These are phyloP conservation scores for Apotomis capreana DNA, from an alignment of 2,888 invertebrate genomes.

Conservation along the genomic window DNA sequence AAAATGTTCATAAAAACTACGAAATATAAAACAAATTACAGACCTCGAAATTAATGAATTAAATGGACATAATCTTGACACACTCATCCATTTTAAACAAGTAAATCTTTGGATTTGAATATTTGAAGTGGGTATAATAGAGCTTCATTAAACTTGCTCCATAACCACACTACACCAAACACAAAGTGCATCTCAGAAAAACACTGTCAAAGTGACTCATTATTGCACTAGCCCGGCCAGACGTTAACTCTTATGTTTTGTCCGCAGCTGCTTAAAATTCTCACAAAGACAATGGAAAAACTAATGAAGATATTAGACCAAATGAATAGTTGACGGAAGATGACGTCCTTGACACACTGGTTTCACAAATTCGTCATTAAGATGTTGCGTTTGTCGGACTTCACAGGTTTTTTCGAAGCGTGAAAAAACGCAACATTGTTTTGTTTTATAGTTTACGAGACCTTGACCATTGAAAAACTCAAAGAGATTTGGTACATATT, in stretches of 20 bases:
- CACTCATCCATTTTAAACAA: too few relatives aligned
- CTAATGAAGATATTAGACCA: conserved; percentile 28
- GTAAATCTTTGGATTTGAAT: too few relatives aligned
- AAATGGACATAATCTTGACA: too few relatives aligned
- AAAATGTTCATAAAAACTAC: too few relatives aligned
- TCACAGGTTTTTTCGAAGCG: neutral
- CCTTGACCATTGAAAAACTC: conserved; percentile 12
- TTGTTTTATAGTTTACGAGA: conserved; percentile 8
- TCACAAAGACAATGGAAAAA: conserved; percentile 17
- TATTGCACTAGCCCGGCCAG: conserved; percentile 5
- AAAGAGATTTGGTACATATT: neutral
- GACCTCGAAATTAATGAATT: too few relatives aligned
- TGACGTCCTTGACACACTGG: conserved; percentile 28
- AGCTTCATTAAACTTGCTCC: conserved; percentile 1
- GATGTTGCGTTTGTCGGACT: neutral
- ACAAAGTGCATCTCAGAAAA: neutral
- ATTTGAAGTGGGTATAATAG: neutral
- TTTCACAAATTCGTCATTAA: conserved; percentile 32
- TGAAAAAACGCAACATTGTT: conserved; percentile 10
- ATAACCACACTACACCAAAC: neutral
- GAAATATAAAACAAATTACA: too few relatives aligned
- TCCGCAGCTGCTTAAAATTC: conserved; percentile 9
- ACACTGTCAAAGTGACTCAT: conserved; percentile 1
- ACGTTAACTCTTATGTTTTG: conserved; percentile 1
- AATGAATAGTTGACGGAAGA: conserved; percentile 18